These are phyloP conservation scores for Drosophila arawakana DNA, from an alignment of 1,140 invertebrate species.

Conservation along the genomic window DNA sequence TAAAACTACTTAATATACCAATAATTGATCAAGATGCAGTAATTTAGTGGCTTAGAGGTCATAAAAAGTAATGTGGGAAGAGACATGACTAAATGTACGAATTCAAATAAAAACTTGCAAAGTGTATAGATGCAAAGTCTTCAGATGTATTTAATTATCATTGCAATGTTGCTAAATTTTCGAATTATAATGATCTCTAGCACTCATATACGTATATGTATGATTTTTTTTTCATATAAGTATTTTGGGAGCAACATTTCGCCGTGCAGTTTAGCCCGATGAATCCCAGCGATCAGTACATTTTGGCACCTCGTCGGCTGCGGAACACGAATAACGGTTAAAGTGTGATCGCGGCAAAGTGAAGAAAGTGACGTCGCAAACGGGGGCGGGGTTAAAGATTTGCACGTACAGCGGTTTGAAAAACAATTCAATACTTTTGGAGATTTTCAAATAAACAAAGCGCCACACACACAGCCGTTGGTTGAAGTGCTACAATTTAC, in stretches of 20 bases:
- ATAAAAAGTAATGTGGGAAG: neutral
- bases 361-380: neutral
- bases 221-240: neutral
- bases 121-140: neutral
- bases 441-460: slow-evolving; percentile 72
- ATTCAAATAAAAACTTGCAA: neutral
- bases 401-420: slow-evolving; percentile 56
- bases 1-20: too few species aligned
- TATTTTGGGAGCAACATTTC: slow-evolving; percentile 22
- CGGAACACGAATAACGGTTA: slow-evolving; percentile 39
- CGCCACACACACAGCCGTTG: slow-evolving; percentile 19
- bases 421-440: slow-evolving; percentile 62
- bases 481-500: slow-evolving; percentile 37
- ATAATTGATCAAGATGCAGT: too few species aligned
- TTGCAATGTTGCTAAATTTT: slow-evolving; percentile 23
- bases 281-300: slow-evolving; percentile 52
- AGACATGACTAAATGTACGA: neutral
- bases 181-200: slow-evolving; percentile 9
- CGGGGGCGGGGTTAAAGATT: slow-evolving; percentile 46
- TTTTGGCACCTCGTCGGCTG: slow-evolving; percentile 57
- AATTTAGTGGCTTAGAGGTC: neutral
- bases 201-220: slow-evolving; percentile 15
- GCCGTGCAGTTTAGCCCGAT: slow-evolving; percentile 16
- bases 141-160: slow-evolving; percentile 22
- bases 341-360: slow-evolving; percentile 10